These are phyloP conservation scores for Umimayanthus kanabou DNA, from an alignment of 92 coral and sea anemone species.

Conservation along the genomic window DNA sequence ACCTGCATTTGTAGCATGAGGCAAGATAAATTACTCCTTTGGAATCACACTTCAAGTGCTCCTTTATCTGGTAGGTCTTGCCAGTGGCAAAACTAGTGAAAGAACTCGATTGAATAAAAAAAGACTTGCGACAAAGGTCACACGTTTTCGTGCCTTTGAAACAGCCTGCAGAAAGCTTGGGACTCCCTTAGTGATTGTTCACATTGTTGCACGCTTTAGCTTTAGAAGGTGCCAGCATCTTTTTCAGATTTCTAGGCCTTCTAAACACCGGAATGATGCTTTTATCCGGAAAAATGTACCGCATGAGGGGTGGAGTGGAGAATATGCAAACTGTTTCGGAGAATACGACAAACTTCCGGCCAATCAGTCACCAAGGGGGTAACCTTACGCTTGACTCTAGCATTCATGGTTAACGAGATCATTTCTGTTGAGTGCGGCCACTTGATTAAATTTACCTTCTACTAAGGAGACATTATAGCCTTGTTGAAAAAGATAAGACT, in stretches of 20 bases:
- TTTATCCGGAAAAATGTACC: slow-evolving; percentile 19
- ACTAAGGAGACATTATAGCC: no score
- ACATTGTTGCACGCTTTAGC: neutral
- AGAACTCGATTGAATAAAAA: slow-evolving; percentile 38
- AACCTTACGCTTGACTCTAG: no score
- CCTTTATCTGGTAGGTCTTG: slow-evolving; percentile 33
- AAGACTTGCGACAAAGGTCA: slow-evolving; percentile 35
- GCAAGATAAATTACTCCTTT: slow-evolving; percentile 28
- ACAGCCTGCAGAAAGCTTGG: slow-evolving; percentile 30
- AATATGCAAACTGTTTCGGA: slow-evolving; percentile 8
- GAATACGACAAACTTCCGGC: neutral
- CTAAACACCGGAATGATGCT: slow-evolving; percentile 42
- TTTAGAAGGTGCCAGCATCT: slow-evolving; percentile 9
- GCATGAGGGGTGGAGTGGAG: slow-evolving; percentile 26
- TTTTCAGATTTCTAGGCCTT: neutral
- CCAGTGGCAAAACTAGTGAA: slow-evolving; percentile 34
- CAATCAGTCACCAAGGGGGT: no score
- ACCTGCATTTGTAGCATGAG: slow-evolving; percentile 28
- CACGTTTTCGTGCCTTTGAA: slow-evolving; percentile 38
- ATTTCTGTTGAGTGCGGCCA: no score
- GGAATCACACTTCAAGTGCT: slow-evolving; percentile 42
- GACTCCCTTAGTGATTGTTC: slow-evolving; percentile 11
- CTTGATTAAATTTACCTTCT: no score
- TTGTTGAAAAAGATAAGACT: no score
- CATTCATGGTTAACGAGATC: no score